Percentiles rank a stretch among this genome's conserved stretches.
phyloP scores from a whole-genome alignment of 2,888 invertebrate genomes.

The Phasia obesa region DNA sequence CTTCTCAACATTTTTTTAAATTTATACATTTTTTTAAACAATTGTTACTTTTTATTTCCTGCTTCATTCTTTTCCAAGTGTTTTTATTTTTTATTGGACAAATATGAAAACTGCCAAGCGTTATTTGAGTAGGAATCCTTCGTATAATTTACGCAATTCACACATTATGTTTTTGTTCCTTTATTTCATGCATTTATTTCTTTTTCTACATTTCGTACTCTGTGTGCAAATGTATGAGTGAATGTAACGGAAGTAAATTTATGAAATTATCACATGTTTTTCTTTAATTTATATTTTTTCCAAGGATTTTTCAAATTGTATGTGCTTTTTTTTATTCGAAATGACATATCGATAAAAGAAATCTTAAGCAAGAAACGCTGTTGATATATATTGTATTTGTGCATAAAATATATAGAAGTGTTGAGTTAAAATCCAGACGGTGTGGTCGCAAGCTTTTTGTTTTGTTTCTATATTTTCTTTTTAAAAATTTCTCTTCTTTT shows the following conservation, averaged over 20 bases:
- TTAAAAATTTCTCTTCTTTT: no score
- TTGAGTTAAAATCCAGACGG: no score
- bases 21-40: slow-evolving; percentile 31
- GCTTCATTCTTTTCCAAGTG: slow-evolving; percentile 11
- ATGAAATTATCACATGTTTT: slow-evolving; percentile 60
- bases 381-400: slow-evolving; percentile 8
- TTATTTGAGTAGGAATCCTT: slow-evolving; percentile 64
- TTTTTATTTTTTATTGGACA: slow-evolving; percentile 25
- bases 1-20: slow-evolving; percentile 60
- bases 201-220: slow-evolving; percentile 46
- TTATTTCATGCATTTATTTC: slow-evolving; percentile 54
- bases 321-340: slow-evolving; percentile 11
- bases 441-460: no score
- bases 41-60: slow-evolving; percentile 35
- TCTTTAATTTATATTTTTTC: slow-evolving; percentile 18
- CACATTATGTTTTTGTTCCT: slow-evolving; percentile 59
- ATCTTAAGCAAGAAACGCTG: slow-evolving; percentile 13
- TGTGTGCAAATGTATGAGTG: background rate
- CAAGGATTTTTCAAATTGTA: slow-evolving; percentile 11
- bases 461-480: no score
- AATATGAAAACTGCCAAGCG: slow-evolving; percentile 67
- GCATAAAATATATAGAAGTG: background rate
- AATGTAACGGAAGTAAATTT: slow-evolving; percentile 59
- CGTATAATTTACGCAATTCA: slow-evolving; percentile 68
- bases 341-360: slow-evolving; percentile 58